Evolutionary conservation across 2,113 vertebrate genomes (phyloP).

Genomic region (Tetrax tetrax): DNA sequence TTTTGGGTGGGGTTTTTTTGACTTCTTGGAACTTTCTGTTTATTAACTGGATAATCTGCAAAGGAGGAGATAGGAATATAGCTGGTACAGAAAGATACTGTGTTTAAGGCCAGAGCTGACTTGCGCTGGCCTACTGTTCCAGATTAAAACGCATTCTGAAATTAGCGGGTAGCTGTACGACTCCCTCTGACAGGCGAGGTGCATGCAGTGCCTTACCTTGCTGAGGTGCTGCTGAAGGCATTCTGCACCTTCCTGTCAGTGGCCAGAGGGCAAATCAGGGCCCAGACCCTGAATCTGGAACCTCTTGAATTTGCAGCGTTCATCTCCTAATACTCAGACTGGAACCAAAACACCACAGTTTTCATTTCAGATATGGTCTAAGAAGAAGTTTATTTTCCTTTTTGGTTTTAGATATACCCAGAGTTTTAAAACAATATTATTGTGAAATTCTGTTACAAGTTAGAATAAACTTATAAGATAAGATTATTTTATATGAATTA

Average conservation of each 20-base stretch:
- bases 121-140: background rate
- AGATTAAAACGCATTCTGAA: background rate
- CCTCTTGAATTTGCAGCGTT: background rate
- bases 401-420: background rate
- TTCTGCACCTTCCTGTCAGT: background rate
- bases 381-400: background rate
- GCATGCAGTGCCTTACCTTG: background rate
- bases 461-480: background rate
- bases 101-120: background rate
- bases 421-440: background rate
- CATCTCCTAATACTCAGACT: background rate
- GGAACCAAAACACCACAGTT: background rate
- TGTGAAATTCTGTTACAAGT: background rate
- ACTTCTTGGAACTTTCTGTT: conserved; percentile 39
- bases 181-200: background rate
- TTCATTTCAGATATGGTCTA: background rate
- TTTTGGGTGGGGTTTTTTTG: background rate
- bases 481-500: background rate
- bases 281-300: background rate
- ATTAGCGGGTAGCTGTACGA: background rate
- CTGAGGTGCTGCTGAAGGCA: background rate
- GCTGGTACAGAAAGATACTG: background rate
- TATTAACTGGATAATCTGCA: background rate
- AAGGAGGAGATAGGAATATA: background rate
- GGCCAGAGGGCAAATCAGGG: background rate